Evolutionary conservation across 2,113 vertebrate genomes (phyloP).

Genomic region (Chionodraco myersi): DNA sequence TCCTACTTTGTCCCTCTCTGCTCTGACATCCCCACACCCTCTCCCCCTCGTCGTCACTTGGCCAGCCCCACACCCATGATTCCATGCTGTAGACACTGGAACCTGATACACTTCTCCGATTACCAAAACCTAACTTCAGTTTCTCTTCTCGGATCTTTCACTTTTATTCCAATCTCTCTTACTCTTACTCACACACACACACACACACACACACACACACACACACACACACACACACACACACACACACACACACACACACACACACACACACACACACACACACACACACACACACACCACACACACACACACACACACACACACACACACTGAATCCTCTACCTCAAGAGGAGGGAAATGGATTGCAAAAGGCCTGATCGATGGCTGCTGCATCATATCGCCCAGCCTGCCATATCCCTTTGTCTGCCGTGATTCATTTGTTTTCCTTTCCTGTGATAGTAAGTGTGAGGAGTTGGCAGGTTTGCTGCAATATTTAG

Average conservation of each 20-base stretch:
- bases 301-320: constrained; percentile 42
- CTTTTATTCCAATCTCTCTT: constrained; percentile 31
- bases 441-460: constrained; percentile 48
- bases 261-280: constrained; percentile 43
- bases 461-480: constrained; percentile 66
- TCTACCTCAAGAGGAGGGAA: constrained; percentile 65
- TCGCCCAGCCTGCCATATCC: constrained; percentile 50
- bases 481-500: constrained; percentile 67
- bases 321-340: constrained; percentile 48
- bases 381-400: constrained; percentile 68
- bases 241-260: constrained; percentile 41
- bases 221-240: constrained; percentile 43
- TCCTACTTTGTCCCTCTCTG: constrained; percentile 34
- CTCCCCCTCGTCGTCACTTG: constrained; percentile 8
- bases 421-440: constrained; percentile 71
- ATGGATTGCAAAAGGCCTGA: constrained; percentile 70
- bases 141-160: constrained; percentile 13
- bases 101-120: constrained; percentile 16
- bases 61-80: constrained; percentile 19
- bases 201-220: constrained; percentile 25
- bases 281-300: constrained; percentile 44
- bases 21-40: constrained; percentile 1
- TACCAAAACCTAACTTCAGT: constrained; percentile 17
- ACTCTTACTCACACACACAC: neutral
- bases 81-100: constrained; percentile 38